phyloP scores from a whole-genome alignment of 2,888 invertebrate genomes.

The Acrobasis consociella region DNA sequence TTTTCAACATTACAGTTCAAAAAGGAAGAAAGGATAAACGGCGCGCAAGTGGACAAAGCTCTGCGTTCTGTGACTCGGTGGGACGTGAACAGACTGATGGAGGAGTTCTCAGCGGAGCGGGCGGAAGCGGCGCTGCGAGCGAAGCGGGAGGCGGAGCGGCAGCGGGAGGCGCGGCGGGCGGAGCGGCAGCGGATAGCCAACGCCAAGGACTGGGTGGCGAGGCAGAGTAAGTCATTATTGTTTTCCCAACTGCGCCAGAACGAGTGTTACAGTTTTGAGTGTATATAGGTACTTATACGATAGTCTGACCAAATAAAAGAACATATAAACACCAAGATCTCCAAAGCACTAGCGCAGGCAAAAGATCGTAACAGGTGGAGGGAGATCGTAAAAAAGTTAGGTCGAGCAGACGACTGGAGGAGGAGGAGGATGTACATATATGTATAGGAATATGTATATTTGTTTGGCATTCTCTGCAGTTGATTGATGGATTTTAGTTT shows the following conservation, averaged over 20 bases:
- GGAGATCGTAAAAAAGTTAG: no score
- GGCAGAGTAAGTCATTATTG: conserved; percentile 49
- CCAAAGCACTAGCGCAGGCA: no score
- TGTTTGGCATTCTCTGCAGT: no score
- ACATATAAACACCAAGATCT: no score
- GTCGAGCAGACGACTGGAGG: no score
- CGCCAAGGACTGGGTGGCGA: conserved; percentile 40
- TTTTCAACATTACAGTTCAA: conserved; percentile 84
- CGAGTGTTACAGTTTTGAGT: no score
- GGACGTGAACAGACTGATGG: conserved; percentile 70
- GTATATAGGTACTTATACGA: no score
- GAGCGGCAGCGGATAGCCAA: conserved; percentile 64
- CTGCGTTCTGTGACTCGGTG: conserved; percentile 87
- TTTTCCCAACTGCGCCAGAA: neutral
- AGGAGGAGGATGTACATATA: no score
- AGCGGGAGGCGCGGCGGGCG: conserved; percentile 65
- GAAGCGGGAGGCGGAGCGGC: conserved; percentile 63
- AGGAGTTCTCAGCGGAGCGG: conserved; percentile 61
- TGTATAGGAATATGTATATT: no score
- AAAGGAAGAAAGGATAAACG: conserved; percentile 92
- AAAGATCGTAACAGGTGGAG: no score
- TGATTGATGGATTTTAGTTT: no score
- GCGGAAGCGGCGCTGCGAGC: conserved; percentile 45
- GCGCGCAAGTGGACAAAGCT: conserved; percentile 88
- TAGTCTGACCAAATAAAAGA: no score